Evolutionary conservation across 2,888 invertebrate species (phyloP).

Genomic region (Brassicogethes aeneus): DNA sequence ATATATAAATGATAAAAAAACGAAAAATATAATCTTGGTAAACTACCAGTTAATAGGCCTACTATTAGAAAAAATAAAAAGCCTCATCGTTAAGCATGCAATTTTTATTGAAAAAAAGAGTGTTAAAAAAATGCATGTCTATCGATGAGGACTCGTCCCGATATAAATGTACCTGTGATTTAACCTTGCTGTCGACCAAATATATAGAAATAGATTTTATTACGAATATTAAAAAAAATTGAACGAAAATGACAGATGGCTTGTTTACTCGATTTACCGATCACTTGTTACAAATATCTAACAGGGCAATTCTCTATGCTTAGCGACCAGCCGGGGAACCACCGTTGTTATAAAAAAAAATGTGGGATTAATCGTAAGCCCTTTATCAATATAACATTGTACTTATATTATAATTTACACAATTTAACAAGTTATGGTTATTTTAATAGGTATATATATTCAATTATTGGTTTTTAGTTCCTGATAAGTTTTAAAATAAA

Average conservation of each 20-base stretch:
- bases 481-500: slow-evolving; percentile 32
- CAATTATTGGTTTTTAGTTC: slow-evolving; percentile 34
- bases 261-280: slow-evolving; percentile 10
- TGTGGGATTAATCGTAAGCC: neutral
- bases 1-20: slow-evolving; percentile 24
- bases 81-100: neutral
- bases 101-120: neutral
- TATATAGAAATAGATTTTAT: slow-evolving; percentile 26
- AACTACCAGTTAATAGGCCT: slow-evolving; percentile 14
- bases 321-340: slow-evolving; percentile 21
- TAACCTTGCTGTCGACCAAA: slow-evolving; percentile 38
- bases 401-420: slow-evolving; percentile 2
- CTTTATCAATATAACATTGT: slow-evolving; percentile 8
- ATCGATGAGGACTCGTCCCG: neutral
- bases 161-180: slow-evolving; percentile 35
- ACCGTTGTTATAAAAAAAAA: neutral
- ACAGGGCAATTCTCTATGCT: slow-evolving; percentile 41
- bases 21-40: slow-evolving; percentile 15
- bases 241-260: slow-evolving; percentile 9
- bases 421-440: slow-evolving; percentile 17
- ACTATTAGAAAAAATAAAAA: slow-evolving; percentile 8
- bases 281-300: slow-evolving; percentile 21
- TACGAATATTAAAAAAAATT: too few species aligned
- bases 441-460: slow-evolving; percentile 19
- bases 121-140: neutral